phyloP scores from a whole-genome alignment of 2,797 vertebrate species.

The Tolypeutes matacus region DNA sequence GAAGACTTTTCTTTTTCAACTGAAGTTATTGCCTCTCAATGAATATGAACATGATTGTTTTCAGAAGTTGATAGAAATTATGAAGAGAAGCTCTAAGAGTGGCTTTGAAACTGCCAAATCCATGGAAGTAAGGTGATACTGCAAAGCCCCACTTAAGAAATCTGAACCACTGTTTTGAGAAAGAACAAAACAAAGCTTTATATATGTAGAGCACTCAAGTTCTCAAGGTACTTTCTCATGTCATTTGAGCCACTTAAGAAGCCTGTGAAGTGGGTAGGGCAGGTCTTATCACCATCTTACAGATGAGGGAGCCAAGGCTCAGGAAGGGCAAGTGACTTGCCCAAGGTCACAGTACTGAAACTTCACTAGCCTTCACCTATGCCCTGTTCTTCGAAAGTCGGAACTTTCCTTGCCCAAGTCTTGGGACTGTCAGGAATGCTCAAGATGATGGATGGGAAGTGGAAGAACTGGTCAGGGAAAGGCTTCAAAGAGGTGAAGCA shows the following conservation, averaged over 20 bases:
- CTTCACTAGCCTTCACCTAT: not conserved
- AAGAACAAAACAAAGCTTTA: constrained; percentile 53
- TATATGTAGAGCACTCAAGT: not conserved
- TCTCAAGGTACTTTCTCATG: constrained; percentile 61
- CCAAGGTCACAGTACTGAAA: not conserved
- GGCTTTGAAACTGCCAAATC: constrained; percentile 50
- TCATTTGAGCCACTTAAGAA: constrained; percentile 55
- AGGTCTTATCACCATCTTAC: not conserved
- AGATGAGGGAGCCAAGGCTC: constrained; percentile 3
- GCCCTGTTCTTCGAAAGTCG: not conserved
- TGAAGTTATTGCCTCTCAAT: not conserved
- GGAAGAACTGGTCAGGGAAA: not conserved
- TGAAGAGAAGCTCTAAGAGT: not conserved
- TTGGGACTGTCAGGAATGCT: not conserved
- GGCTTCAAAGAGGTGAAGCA: not conserved
- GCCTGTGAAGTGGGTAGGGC: constrained; percentile 22
- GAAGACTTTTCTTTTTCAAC: not conserved
- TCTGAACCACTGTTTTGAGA: constrained; percentile 58
- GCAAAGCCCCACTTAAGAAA: constrained; percentile 57
- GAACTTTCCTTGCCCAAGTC: not conserved
- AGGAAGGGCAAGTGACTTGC: not conserved
- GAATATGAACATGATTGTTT: constrained; percentile 31
- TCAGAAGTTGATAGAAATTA: constrained; percentile 37
- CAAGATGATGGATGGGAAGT: not conserved
- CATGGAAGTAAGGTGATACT: constrained; percentile 48